Conservation (phyloP, 2,113 vertebrate genomes). For the human region DNA sequence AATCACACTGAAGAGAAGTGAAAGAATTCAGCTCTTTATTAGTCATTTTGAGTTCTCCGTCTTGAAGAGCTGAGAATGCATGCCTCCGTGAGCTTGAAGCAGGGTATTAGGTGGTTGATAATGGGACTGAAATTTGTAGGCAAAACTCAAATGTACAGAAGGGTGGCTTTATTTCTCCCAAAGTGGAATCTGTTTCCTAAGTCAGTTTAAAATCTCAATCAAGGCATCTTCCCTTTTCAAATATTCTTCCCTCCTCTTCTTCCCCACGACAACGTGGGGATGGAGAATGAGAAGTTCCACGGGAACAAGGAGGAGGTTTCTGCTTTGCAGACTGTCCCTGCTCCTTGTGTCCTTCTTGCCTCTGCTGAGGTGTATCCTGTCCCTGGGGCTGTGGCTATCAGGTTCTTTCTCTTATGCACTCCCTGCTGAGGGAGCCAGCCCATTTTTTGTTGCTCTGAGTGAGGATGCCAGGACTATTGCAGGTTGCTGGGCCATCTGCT, state of each 20-base stretch:
- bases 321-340: neutral
- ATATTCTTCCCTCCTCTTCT: neutral
- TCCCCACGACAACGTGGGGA: neutral
- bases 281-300: neutral
- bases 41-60: conserved; percentile 39
- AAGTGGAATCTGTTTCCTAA: neutral
- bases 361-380: neutral
- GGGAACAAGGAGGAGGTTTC: neutral
- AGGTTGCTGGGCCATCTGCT: neutral
- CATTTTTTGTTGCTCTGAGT: neutral
- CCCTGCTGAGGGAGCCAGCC: too few relatives aligned
- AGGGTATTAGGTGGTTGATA: neutral
- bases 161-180: neutral
- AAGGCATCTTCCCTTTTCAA: neutral
- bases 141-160: neutral
- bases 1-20: conserved; percentile 33
- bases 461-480: fast-evolving
- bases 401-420: neutral
- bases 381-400: neutral
- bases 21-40: conserved; percentile 38
- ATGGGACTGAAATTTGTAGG: neutral
- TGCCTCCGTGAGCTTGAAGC: neutral
- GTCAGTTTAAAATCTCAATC: neutral
- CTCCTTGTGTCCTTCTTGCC: neutral
- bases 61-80: neutral